Evolutionary conservation across 2,888 invertebrate genomes (phyloP).

Genomic region (Macrosoma leucophasiata): DNA sequence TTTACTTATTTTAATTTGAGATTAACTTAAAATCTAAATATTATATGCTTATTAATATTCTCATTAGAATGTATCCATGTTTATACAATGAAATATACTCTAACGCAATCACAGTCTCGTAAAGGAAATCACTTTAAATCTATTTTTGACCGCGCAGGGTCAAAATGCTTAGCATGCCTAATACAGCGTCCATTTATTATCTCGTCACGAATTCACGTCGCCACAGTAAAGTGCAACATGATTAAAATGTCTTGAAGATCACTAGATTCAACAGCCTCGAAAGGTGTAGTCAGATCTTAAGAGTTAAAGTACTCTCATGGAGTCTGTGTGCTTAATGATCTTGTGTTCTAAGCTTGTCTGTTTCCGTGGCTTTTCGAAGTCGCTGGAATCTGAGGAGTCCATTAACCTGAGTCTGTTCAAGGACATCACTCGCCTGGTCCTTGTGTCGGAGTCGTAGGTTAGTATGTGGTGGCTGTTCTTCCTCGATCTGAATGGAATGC

Average conservation of each 20-base stretch:
- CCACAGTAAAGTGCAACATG: too few relatives aligned
- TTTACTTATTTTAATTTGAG: too few relatives aligned
- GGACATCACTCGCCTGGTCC: constrained; percentile 45
- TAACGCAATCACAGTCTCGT: constrained; percentile 67
- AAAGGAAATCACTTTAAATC: constrained; percentile 53
- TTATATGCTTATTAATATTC: too few relatives aligned
- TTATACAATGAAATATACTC: too few relatives aligned
- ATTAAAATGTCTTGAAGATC: constrained; percentile 12
- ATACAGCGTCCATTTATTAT: constrained; percentile 18
- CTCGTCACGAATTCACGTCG: constrained; percentile 17
- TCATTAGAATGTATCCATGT: too few relatives aligned
- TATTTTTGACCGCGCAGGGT: constrained; percentile 42
- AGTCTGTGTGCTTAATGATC: constrained; percentile 62
- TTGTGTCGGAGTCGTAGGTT: constrained; percentile 62
- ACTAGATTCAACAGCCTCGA: constrained; percentile 51
- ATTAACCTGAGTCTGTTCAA: constrained; percentile 41
- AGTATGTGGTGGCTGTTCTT: constrained; percentile 51
- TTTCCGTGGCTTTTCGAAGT: constrained; percentile 48
- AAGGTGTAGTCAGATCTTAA: constrained; percentile 37
- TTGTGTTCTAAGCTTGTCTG: constrained; percentile 50
- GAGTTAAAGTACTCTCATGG: constrained; percentile 60
- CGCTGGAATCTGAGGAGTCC: constrained; percentile 64
- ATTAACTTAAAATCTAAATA: too few relatives aligned
- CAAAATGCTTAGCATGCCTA: constrained; percentile 21
- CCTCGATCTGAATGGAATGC: constrained; percentile 50